Conservation (phyloP, 2,113 vertebrate genomes). For the Tachysurus vachellii region DNA sequence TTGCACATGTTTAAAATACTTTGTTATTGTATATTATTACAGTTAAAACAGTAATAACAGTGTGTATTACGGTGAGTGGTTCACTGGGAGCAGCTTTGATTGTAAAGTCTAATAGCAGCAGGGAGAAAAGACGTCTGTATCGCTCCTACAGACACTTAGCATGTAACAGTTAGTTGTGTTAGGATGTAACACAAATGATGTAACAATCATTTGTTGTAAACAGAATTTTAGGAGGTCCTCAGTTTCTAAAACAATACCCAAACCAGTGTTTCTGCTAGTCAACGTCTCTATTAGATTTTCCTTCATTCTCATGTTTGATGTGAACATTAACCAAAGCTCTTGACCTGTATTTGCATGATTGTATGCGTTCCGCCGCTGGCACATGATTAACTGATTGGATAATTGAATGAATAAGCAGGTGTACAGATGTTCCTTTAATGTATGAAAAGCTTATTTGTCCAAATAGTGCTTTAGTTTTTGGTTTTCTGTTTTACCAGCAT, state of each 20-base stretch:
- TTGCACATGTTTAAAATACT: no score
- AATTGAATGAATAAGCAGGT: neutral
- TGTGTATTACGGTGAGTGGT: no score
- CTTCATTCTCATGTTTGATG: neutral
- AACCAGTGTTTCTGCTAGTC: neutral
- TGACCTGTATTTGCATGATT: neutral
- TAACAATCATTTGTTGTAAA: neutral
- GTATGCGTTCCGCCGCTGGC: neutral
- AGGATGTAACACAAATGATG: no score
- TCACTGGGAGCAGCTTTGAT: no score
- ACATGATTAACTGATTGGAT: neutral
- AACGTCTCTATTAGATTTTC: neutral
- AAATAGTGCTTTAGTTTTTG: neutral
- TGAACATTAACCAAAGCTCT: neutral
- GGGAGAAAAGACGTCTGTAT: no score
- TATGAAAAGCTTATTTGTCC: neutral
- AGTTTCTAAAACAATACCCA: neutral
- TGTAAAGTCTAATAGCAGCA: no score
- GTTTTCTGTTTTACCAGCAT: neutral
- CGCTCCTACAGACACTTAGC: no score
- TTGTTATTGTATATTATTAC: no score
- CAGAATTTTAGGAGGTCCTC: neutral
- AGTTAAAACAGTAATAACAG: no score
- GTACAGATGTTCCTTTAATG: neutral
- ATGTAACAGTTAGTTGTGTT: no score